Conservation (phyloP, 1,140 invertebrate genomes). For the Ostrea edulis region DNA sequence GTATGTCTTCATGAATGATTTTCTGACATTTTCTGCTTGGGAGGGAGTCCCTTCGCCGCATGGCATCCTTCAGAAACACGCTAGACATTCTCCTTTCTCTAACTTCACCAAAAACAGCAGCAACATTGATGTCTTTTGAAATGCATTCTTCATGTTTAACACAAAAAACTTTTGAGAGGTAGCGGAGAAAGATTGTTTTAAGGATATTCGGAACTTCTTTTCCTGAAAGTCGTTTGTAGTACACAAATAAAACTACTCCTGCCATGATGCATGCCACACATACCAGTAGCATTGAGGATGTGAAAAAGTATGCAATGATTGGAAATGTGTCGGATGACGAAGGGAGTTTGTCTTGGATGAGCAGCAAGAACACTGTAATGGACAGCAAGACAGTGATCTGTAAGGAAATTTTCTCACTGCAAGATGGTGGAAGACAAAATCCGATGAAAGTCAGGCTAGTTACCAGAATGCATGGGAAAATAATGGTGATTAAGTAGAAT, state of each 20-base stretch:
- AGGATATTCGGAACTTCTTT: neutral
- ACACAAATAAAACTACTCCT: neutral
- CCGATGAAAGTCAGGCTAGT: slow-evolving; percentile 80
- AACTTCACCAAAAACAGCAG: neutral
- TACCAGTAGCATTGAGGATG: slow-evolving; percentile 9
- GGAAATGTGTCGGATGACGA: slow-evolving; percentile 93
- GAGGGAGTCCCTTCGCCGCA: neutral
- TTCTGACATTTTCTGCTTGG: neutral
- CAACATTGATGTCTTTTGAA: neutral
- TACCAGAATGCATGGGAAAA: slow-evolving; percentile 82
- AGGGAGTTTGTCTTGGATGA: slow-evolving; percentile 95
- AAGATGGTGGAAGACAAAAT: slow-evolving; percentile 82
- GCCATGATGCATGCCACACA: slow-evolving; percentile 28
- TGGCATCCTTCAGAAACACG: neutral
- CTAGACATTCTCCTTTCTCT: slow-evolving; percentile 17
- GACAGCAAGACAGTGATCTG: slow-evolving; percentile 87
- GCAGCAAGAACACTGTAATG: slow-evolving; percentile 80
- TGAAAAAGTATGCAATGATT: slow-evolving; percentile 72
- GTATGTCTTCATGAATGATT: neutral
- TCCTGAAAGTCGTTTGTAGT: neutral
- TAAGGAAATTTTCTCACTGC: slow-evolving; percentile 82
- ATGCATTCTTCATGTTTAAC: slow-evolving; percentile 14
- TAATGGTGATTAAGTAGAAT: slow-evolving; percentile 85
- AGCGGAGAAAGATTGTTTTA: neutral
- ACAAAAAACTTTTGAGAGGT: neutral